Percentiles rank a stretch among this genome's conserved stretches.
Conservation (phyloP, 2,797 vertebrate species). For the Trachurus trachurus region DNA sequence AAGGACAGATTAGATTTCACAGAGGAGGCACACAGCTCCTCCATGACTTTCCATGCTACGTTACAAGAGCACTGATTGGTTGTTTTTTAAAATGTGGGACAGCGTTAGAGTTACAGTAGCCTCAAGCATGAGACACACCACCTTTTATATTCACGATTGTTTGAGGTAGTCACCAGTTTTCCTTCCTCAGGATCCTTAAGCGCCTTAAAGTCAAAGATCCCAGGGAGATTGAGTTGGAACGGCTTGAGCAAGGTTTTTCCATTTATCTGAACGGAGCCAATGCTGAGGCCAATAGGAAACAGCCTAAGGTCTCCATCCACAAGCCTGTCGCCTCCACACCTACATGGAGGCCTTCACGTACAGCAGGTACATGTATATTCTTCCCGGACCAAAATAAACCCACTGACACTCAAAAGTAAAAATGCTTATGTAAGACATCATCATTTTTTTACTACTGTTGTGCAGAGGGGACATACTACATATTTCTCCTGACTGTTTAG, state of each 20-base stretch:
- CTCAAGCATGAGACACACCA: neutral
- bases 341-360: conserved; percentile 66
- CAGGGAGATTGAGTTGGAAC: conserved; percentile 88
- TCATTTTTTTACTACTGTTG: conserved; percentile 16
- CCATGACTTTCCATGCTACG: conserved; percentile 33
- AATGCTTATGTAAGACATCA: conserved; percentile 40
- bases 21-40: conserved; percentile 34
- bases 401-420: conserved; percentile 15
- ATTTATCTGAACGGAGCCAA: conserved; percentile 97
- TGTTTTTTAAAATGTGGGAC: conserved; percentile 2
- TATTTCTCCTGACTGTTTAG: neutral
- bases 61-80: conserved; percentile 58
- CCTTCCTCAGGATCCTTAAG: conserved; percentile 86
- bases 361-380: conserved; percentile 75
- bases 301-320: conserved; percentile 67
- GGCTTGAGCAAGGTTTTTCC: conserved; percentile 94
- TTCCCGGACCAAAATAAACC: conserved; percentile 42
- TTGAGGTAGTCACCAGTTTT: conserved; percentile 12
- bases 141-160: neutral
- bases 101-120: neutral
- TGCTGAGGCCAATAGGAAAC: conserved; percentile 80
- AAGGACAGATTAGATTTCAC: conserved; percentile 66
- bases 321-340: conserved; percentile 55
- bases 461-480: neutral
- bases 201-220: conserved; percentile 89